Percentiles rank a stretch among this genome's conserved stretches.
Evolutionary conservation across 1,140 invertebrate genomes (phyloP).

Genomic region (Ceratina australensis): DNA sequence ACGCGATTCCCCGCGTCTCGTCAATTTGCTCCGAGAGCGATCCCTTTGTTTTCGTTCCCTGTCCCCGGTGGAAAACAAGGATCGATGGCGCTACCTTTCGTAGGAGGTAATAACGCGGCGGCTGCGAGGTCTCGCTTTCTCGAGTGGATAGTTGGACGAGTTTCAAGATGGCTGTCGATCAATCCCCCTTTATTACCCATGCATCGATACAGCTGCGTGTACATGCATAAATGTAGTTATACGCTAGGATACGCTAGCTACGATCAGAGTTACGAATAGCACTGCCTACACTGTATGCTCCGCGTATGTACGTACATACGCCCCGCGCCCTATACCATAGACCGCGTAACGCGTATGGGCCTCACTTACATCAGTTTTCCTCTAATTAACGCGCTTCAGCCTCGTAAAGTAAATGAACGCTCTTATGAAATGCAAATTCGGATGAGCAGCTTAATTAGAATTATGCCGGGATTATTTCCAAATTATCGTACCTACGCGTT

Average conservation of each 20-base stretch:
- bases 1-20: neutral
- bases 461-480: neutral
- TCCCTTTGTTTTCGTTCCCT: neutral
- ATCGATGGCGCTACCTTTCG: constrained; percentile 6
- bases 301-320: no score
- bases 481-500: neutral
- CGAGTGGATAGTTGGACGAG: constrained; percentile 4
- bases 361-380: neutral
- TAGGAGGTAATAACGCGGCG: neutral
- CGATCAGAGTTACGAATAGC: constrained; percentile 20
- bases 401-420: constrained; percentile 13
- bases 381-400: constrained; percentile 17
- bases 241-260: constrained; percentile 6
- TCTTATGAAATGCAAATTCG: constrained; percentile 23
- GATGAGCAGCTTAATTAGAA: constrained; percentile 16
- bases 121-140: constrained; percentile 7
- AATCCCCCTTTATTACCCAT: constrained; percentile 37
- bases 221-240: constrained; percentile 46
- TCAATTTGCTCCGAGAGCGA: no score
- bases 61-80: neutral
- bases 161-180: constrained; percentile 46
- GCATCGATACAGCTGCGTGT: constrained; percentile 52
- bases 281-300: neutral
- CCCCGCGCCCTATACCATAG: no score
- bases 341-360: no score